Percentiles rank a stretch among this genome's conserved stretches.
These are phyloP conservation scores for Uropsilus gracilis DNA, from an alignment of 2,113 vertebrate species.

Conservation along the genomic window DNA sequence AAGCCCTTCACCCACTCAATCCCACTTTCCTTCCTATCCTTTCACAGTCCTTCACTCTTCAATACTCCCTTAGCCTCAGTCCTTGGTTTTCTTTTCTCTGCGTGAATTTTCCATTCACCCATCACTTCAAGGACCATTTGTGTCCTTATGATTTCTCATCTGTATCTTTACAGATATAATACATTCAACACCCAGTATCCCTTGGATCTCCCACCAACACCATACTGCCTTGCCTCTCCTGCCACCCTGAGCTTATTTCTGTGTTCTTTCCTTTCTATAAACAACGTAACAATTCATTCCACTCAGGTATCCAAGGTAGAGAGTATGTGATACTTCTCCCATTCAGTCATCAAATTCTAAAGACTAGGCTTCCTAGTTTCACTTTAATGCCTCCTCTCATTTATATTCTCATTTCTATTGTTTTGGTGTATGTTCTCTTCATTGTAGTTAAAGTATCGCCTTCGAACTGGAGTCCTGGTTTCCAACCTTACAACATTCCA, in stretches of 20 bases:
- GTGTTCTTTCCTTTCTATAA: background rate
- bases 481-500: background rate
- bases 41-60: background rate
- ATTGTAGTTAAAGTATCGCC: background rate
- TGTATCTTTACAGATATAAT: background rate
- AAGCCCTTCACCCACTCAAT: background rate
- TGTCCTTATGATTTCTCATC: background rate
- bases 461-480: background rate
- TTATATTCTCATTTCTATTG: background rate
- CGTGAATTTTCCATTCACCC: background rate
- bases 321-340: background rate
- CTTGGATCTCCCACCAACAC: background rate
- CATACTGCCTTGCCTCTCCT: background rate
- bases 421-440: background rate
- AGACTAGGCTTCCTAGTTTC: background rate
- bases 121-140: background rate
- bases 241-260: background rate
- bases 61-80: background rate
- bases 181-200: background rate
- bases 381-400: background rate
- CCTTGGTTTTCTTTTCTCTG: conserved; percentile 15
- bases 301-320: background rate
- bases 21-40: background rate
- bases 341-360: background rate
- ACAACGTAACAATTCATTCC: background rate